A percentile compares a stretch with the other conserved stretches of the same genome.
phyloP scores from a whole-genome alignment of 2,888 invertebrate genomes.

The Watsonalla cultraria region DNA sequence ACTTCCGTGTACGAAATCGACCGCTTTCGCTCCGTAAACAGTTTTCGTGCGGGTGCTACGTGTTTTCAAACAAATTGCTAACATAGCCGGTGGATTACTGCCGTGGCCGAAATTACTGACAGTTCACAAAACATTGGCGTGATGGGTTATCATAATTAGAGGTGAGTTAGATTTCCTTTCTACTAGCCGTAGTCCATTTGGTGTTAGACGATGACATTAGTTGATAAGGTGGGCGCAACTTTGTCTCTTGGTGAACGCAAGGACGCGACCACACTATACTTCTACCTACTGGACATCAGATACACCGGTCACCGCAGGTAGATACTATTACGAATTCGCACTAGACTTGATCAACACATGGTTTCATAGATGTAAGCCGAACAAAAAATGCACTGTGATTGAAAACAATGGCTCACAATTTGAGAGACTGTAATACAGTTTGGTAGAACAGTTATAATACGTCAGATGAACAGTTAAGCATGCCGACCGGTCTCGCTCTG shows the following conservation, averaged over 20 bases:
- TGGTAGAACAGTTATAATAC: constrained; percentile 18
- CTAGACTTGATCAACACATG: too few species aligned
- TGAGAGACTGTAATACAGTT: constrained; percentile 18
- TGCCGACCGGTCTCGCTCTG: constrained; percentile 24
- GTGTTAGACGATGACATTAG: constrained; percentile 62
- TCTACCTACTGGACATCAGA: constrained; percentile 34
- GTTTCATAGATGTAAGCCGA: constrained; percentile 7
- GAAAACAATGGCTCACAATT: constrained; percentile 22
- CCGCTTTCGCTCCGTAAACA: constrained; percentile 71
- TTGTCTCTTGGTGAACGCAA: constrained; percentile 65
- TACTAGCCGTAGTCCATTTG: constrained; percentile 43
- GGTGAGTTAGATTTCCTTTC: constrained; percentile 64
- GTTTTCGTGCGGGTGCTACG: constrained; percentile 46
- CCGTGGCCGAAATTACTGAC: constrained; percentile 27
- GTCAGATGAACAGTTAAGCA: constrained; percentile 30
- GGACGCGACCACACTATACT: constrained; percentile 47
- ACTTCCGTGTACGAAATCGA: constrained; percentile 57
- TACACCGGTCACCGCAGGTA: constrained; percentile 15
- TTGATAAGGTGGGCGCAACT: constrained; percentile 58
- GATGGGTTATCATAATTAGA: constrained; percentile 55
- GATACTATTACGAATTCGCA: too few species aligned
- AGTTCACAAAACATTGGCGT: constrained; percentile 37
- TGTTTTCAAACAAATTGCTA: constrained; percentile 45
- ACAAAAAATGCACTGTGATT: constrained; percentile 9
- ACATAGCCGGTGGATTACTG: constrained; percentile 28